Conservation (phyloP, 2,888 invertebrate species). For the Tenthredo scrophulariae region DNA sequence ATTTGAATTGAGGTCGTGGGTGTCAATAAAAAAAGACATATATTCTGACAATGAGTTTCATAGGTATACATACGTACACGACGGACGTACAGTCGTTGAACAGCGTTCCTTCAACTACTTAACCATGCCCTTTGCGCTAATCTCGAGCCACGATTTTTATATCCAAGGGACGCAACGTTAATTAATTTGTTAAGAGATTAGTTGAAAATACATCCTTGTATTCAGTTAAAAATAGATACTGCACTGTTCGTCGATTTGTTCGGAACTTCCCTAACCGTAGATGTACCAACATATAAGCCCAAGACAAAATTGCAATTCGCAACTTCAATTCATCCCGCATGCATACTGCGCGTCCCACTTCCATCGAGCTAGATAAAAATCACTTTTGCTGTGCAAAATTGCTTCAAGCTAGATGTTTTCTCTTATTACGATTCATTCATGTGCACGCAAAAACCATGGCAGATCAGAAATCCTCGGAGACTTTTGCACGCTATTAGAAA, state of each 20-base stretch:
- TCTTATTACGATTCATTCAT: not conserved
- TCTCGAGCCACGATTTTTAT: not conserved
- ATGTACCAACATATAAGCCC: not conserved
- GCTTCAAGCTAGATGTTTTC: not conserved
- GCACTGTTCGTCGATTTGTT: not conserved
- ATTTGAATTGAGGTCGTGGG: not conserved
- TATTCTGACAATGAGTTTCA: not conserved
- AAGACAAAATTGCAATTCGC: not conserved
- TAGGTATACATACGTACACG: not conserved
- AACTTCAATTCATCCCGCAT: not conserved
- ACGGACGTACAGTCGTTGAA: not conserved
- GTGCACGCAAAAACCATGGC: not conserved
- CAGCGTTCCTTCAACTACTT: constrained; percentile 7
- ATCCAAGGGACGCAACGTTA: constrained; percentile 16
- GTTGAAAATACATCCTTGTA: constrained; percentile 24
- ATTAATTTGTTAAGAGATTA: constrained; percentile 17
- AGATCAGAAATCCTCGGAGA: too few species aligned
- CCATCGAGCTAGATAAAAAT: not conserved
- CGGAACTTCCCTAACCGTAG: not conserved
- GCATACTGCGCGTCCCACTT: not conserved
- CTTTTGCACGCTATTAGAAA: too few species aligned
- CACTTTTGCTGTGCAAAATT: not conserved
- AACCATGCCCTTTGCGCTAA: constrained; percentile 27
- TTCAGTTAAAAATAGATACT: constrained; percentile 10
- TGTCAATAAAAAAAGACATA: constrained; percentile 32